Evolutionary conservation across 2,113 vertebrate species (phyloP), one percentile per base, ranked within the genome.

Genomic region (Platichthys stellatus): DNA sequence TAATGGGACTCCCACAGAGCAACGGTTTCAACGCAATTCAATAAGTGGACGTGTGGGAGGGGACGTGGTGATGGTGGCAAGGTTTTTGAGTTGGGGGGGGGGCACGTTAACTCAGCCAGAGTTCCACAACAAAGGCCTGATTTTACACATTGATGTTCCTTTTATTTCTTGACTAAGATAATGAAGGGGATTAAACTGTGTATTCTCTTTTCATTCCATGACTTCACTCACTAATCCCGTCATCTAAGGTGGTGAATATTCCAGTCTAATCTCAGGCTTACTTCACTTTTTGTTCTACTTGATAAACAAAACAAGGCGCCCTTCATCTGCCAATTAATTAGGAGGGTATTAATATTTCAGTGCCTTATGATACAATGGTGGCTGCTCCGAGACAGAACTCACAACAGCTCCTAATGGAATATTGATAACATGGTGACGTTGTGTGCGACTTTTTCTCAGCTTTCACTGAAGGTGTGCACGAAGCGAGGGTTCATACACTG

Each of bases 291-390:
- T 83, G 86, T 83, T 88, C 69, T 63, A 84, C 86, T 87, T 84
- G 84, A 84, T 79, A 91, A 86, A 89, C 74, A 86, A 90, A 89
- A 88, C 78, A 80, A 90, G 78, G 72, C 85, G 68, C 84, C 51
- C 51, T 83, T 89, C 81, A 71, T 76, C 89, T 91, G 91, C 92
- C 91, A 94, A 93, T 94, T 94, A 92, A 93, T 94, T 93, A 94
- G 89, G 86, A 88, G 85, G 76, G 81, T 92, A 94, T 95, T 92
- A 94, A 94, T 95, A 95, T 94, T 94, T 94, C 90, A 93, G 86
- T 89, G 91, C 62, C 85, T 83, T 86, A 86, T 89, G 90, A 93
- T 90, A 92, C 92, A 93, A 92, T 88, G 85, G 90, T 74, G 86
- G 87, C 89, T 88, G 87, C 88, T 73, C 82, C 73, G 64, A 92